phyloP scores from a whole-genome alignment of 2,113 vertebrate genomes.

The Nipponia nippon region DNA sequence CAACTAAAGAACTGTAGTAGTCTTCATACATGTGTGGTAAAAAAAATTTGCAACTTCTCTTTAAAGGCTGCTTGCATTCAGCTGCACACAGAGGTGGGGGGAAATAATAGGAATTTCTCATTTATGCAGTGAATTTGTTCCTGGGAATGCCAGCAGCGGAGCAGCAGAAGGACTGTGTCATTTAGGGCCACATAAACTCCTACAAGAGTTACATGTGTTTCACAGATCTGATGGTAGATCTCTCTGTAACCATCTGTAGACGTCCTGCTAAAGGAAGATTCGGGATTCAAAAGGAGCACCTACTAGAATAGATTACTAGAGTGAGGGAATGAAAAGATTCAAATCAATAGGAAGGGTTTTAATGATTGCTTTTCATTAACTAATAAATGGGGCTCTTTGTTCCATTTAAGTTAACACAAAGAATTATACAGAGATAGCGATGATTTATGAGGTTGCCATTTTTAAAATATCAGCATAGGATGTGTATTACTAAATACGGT shows the following conservation, averaged over 20 bases:
- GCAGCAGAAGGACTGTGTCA: neutral
- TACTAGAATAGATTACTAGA: neutral
- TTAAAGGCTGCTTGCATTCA: neutral
- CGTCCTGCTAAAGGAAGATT: neutral
- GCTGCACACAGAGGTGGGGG: neutral
- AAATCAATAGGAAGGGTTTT: neutral
- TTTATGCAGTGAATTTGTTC: neutral
- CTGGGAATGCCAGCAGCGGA: neutral
- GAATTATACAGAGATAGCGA: neutral
- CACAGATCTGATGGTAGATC: neutral
- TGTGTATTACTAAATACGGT: neutral
- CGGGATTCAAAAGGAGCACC: neutral
- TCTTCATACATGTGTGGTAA: neutral
- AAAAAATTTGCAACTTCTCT: neutral
- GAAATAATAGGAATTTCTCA: neutral
- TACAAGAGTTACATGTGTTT: neutral
- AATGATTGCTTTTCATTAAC: conserved; percentile 31
- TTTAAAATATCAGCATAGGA: neutral
- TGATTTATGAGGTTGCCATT: conserved; percentile 19
- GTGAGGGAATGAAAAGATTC: neutral
- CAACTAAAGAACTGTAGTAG: neutral
- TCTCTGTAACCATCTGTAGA: neutral
- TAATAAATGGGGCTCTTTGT: neutral
- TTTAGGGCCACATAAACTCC: neutral
- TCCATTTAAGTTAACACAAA: neutral